Evolutionary conservation across 2,797 vertebrate species (phyloP).

Genomic region (Rhadinocentrus ornatus): DNA sequence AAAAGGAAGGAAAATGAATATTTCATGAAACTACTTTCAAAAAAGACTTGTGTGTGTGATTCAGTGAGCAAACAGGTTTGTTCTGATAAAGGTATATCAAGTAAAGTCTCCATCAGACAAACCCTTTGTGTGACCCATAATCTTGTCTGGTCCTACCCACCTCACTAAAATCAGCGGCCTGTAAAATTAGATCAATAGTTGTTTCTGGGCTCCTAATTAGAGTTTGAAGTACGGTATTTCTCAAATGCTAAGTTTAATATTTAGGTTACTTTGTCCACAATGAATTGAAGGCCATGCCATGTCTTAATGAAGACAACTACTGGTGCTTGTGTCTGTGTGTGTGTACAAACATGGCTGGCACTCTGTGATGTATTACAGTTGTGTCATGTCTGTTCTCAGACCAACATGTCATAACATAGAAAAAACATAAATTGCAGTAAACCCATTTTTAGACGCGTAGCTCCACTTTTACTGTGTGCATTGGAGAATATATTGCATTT

Average conservation of each 20-base stretch:
- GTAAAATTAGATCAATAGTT: background rate
- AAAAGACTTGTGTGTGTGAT: too few species aligned
- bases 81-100: too few species aligned
- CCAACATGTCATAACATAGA: slow-evolving; percentile 44
- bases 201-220: background rate
- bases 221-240: background rate
- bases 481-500: slow-evolving; percentile 50
- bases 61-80: too few species aligned
- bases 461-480: slow-evolving; percentile 35
- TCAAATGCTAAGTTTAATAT: background rate
- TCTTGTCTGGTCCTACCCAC: too few species aligned
- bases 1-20: too few species aligned
- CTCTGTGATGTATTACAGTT: background rate
- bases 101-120: too few species aligned
- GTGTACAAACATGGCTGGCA: background rate
- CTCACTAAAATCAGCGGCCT: too few species aligned
- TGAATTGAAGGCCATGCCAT: background rate
- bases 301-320: background rate
- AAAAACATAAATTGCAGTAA: slow-evolving; percentile 30
- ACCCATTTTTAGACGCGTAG: slow-evolving; percentile 29
- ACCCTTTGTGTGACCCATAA: too few species aligned
- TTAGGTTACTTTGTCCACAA: background rate
- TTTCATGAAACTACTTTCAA: too few species aligned
- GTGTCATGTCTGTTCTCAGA: slow-evolving; percentile 47
- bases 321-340: background rate